Base-by-base conservation (phyloP, 1,140 invertebrate species). In the Lutraria rhynchaena region DNA sequence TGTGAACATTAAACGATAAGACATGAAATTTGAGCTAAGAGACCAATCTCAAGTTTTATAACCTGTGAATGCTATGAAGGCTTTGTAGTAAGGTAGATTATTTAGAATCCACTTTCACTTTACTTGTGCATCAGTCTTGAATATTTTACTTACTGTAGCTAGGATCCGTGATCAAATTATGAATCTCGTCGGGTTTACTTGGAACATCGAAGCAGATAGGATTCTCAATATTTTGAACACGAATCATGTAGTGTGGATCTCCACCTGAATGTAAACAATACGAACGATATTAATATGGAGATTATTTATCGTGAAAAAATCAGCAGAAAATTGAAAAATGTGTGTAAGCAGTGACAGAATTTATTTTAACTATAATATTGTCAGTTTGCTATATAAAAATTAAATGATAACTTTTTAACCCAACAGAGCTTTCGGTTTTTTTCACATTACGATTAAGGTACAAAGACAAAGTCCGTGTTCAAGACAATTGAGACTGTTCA, bases 211-310 rank as follows among this genome's bases (percentile, higher is more conserved):
- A 69, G 27, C 65, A 69, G 29, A 69, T 46, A 3, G 65, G 65
- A 51, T 69, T 13, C 5, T 69, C 65, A 3, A 69, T 51, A 29
- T 49, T 13, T n/a, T 27, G 31, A 19, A 69, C 37, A 7, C 65
- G 65, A 19, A 69, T 69, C 44, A 69, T 46, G 41, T 49, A 69
- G 44, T 69, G 65, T n/a, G 65, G 65, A 33, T 69, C 65, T 69
- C 65, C 65, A 27, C 65, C 65, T 69, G 2, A 27, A 11, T n/a
- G n/a, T n/a, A n/a, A n/a, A n/a, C n/a, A n/a, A n/a, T 11, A 11
- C 7, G 7, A 11, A 11, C 19, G 9, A 46, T 11, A 46, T 46
- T 19, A 46, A 19, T 46, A 19, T 46, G n/a, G n/a, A n/a, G n/a
- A n/a, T n/a, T n/a, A n/a, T n/a, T n/a, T n/a, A n/a, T n/a, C n/a